phyloP scores from a whole-genome alignment of 1,140 invertebrate species.

The Drosophila nigromelanica region DNA sequence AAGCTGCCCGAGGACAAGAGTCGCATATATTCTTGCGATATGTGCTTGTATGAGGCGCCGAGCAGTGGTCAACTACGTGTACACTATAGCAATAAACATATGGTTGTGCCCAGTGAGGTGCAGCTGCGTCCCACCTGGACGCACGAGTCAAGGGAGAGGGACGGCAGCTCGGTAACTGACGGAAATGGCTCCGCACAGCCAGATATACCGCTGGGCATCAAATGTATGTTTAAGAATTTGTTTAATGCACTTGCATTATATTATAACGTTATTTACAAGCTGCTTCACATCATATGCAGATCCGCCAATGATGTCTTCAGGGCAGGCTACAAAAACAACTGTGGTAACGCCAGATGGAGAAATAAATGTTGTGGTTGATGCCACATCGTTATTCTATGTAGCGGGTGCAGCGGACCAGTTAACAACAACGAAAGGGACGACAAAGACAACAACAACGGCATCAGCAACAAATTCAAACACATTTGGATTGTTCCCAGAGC shows the following conservation, averaged over 20 bases:
- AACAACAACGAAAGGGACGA: not conserved
- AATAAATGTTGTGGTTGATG: constrained; percentile 60
- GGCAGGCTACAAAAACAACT: constrained; percentile 34
- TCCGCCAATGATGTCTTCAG: constrained; percentile 19
- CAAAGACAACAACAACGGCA: not conserved
- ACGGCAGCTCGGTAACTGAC: not conserved
- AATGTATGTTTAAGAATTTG: constrained; percentile 41
- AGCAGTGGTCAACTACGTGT: constrained; percentile 33
- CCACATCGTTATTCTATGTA: constrained; percentile 61
- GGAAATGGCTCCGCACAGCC: not conserved
- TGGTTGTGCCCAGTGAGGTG: constrained; percentile 58
- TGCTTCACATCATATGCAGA: constrained; percentile 33
- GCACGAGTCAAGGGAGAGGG: not conserved
- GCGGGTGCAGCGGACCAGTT: constrained; percentile 2
- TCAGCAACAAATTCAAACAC: constrained; percentile 8
- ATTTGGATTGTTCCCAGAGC: constrained; percentile 53
- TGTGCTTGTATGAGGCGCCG: constrained; percentile 72
- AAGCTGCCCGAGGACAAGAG: constrained; percentile 12
- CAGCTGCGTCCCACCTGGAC: constrained; percentile 68
- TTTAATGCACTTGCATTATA: not conserved
- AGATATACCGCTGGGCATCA: constrained; percentile 54
- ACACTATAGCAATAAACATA: constrained; percentile 64
- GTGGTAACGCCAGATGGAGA: constrained; percentile 35
- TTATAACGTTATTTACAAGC: constrained; percentile 1
- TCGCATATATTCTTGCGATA: constrained; percentile 62